Percentiles rank a stretch among this genome's conserved stretches.
phyloP scores from a whole-genome alignment of 2,113 vertebrate genomes.

The Bubo blakistoni region DNA sequence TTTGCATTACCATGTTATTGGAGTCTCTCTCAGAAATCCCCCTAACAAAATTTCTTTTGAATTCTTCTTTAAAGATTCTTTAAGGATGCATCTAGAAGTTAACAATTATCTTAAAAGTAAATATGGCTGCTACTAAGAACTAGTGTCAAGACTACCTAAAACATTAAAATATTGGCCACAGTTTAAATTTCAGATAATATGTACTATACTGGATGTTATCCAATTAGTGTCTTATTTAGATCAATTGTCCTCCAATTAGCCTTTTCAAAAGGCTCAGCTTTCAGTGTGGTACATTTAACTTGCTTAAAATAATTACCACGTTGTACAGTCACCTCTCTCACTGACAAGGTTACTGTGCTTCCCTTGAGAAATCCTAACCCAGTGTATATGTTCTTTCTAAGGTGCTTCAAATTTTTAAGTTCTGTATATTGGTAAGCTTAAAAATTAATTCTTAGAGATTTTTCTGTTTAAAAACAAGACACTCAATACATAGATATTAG shows the following conservation, averaged over 20 bases:
- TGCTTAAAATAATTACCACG: background rate
- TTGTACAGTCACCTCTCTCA: background rate
- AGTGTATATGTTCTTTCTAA: background rate
- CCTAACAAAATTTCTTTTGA: background rate
- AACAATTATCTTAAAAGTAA: background rate
- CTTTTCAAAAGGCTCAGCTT: background rate
- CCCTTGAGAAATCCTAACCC: background rate
- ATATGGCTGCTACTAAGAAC: background rate
- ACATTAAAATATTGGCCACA: background rate
- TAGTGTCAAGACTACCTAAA: background rate
- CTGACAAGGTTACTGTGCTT: background rate
- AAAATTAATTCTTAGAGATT: background rate
- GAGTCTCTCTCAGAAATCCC: background rate
- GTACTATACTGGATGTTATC: background rate
- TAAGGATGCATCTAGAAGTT: background rate
- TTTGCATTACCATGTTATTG: background rate
- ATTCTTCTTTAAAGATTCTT: background rate
- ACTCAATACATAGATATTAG: background rate
- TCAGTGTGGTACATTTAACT: accelerated
- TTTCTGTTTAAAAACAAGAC: background rate
- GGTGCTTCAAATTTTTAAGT: background rate
- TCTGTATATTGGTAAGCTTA: background rate
- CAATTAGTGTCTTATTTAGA: background rate
- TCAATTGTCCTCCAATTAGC: background rate
- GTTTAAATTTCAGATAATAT: background rate